These are phyloP conservation scores for Danio aesculapii DNA, from an alignment of 2,797 vertebrate genomes.

Conservation along the genomic window DNA sequence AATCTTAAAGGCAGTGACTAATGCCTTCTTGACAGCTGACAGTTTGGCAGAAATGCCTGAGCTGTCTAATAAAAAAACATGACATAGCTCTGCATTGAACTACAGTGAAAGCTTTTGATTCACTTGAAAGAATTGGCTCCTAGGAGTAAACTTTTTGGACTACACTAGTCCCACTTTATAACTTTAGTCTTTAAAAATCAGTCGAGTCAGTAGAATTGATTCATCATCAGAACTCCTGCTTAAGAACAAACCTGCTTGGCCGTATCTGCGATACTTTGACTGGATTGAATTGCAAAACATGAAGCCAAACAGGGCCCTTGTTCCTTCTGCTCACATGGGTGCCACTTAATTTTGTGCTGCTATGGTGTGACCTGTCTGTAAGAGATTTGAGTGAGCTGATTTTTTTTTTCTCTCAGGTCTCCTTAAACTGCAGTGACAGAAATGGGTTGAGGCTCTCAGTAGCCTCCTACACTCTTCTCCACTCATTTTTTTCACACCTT, in stretches of 20 bases:
- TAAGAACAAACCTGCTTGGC: neutral
- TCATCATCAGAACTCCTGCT: neutral
- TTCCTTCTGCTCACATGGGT: slow-evolving; percentile 31
- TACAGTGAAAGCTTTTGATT: neutral
- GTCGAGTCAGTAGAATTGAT: neutral
- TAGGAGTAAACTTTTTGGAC: neutral
- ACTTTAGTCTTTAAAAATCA: neutral
- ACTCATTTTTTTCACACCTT: slow-evolving; percentile 29
- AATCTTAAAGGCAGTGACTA: too few relatives aligned
- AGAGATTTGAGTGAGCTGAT: slow-evolving; percentile 44
- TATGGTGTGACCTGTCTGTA: slow-evolving; percentile 26
- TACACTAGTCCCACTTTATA: neutral
- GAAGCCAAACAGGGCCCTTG: slow-evolving; percentile 27
- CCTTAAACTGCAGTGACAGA: slow-evolving; percentile 43
- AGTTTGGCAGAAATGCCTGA: too few relatives aligned
- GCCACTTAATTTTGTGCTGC: slow-evolving; percentile 35
- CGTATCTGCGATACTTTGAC: neutral
- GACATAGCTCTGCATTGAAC: too few relatives aligned
- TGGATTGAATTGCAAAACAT: neutral
- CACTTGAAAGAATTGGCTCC: neutral
- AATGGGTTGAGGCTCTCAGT: slow-evolving; percentile 46
- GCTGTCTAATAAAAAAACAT: too few relatives aligned
- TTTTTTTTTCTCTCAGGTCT: slow-evolving; percentile 34
- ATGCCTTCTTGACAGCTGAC: too few relatives aligned
- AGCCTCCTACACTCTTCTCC: slow-evolving; percentile 9